phyloP scores from a whole-genome alignment of 64 coral and sea anemone genomes.

The Stylophora pistillata region DNA sequence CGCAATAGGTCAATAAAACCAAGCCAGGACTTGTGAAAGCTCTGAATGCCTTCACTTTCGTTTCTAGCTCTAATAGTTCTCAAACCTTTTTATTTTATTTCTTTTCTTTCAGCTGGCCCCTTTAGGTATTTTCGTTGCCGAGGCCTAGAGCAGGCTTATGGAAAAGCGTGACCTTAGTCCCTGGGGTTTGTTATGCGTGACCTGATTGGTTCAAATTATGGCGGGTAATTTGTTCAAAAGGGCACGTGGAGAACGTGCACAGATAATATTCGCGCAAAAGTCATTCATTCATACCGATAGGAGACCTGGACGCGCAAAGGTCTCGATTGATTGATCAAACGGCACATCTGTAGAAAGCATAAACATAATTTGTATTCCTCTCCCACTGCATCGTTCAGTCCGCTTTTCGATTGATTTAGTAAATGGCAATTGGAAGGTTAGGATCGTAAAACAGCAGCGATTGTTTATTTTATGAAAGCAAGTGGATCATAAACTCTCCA shows the following conservation, averaged over 20 bases:
- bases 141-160: not conserved
- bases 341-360: not conserved
- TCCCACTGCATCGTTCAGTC: not conserved
- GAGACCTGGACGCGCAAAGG: slow-evolving; percentile 1
- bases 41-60: not conserved
- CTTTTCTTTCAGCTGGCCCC: too few species aligned
- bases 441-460: not conserved
- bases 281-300: slow-evolving; percentile 27
- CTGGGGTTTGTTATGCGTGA: not conserved
- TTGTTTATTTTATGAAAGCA: slow-evolving; percentile 22
- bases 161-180: slow-evolving; percentile 2
- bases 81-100: not conserved
- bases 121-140: not conserved
- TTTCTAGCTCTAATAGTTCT: too few species aligned
- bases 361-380: not conserved
- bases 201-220: slow-evolving; percentile 33
- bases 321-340: not conserved
- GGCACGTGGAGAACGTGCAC: slow-evolving; percentile 27
- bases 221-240: slow-evolving; percentile 53
- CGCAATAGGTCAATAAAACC: not conserved
- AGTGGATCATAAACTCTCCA: slow-evolving; percentile 19
- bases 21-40: not conserved
- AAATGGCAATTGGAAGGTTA: slow-evolving; percentile 50
- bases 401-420: not conserved
- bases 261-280: slow-evolving; percentile 41